Evolutionary conservation across 2,888 invertebrate genomes (phyloP), one percentile per base, ranked within the genome.

Genomic region (Linhomoeus sp.): DNA sequence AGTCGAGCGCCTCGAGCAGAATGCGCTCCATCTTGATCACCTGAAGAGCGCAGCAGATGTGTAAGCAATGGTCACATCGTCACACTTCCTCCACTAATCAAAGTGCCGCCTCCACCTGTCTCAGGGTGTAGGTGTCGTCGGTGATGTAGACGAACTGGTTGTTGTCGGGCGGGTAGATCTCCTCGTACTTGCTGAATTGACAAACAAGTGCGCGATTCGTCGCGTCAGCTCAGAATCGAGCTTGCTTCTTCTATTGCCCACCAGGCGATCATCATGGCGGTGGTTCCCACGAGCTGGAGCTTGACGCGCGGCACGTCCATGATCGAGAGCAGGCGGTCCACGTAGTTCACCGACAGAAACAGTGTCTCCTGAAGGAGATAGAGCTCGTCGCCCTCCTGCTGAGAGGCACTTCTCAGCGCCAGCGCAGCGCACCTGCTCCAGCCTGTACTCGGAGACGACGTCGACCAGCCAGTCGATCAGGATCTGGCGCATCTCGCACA

Each of bases 401-500:
- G n/a, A n/a, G n/a, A n/a, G n/a, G n/a, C n/a, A n/a, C n/a, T n/a
- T n/a, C n/a, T n/a, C n/a, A n/a, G n/a, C n/a, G n/a, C n/a, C n/a
- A n/a, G n/a, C n/a, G n/a, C n/a, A n/a, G 7, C n/a, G n/a, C 29
- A 29, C 29, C 29, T 5, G 5, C 7, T 85, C 80, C 54, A 92
- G 74, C 56, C 79, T 78, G 68, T 92, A 94, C 67, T 94, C 92
- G 66, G 85, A 85, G 17, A 81, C 79, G 19, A 97, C 94, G 70
- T 97, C 94, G 1, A 90, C 86, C 47, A 94, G 71, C 94, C 94
- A 97, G 69, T 94, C 94, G 15, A 94, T 79, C 41, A 97, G 74
- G 59, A 92, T 86, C 35, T 82, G 76, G 46, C 94, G 75, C 94
- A 94, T 97, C 47, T 78, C 76, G 56, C 79, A 75, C 0, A 81